Conservation (phyloP, 2,888 invertebrate genomes). For the Hydrotaea cyrtoneurina region DNA sequence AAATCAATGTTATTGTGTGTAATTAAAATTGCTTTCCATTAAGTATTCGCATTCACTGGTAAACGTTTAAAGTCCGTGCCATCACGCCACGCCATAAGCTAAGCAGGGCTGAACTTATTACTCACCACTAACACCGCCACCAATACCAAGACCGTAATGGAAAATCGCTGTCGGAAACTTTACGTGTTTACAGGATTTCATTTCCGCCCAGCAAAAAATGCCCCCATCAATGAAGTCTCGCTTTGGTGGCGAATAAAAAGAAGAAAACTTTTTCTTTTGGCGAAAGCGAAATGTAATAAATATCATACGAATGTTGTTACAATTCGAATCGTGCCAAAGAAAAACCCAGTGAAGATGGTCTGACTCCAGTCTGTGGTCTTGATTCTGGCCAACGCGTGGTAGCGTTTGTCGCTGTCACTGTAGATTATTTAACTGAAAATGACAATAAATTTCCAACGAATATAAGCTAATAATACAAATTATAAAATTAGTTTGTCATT, state of each 20-base stretch:
- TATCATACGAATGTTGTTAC: not conserved
- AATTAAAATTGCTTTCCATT: not conserved
- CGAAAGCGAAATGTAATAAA: slow-evolving; percentile 8
- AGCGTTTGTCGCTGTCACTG: not conserved
- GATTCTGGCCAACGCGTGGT: not conserved
- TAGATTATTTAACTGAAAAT: slow-evolving; percentile 19
- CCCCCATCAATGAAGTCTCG: not conserved
- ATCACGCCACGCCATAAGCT: not conserved
- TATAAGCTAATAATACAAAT: slow-evolving; percentile 71
- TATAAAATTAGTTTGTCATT: slow-evolving; percentile 72
- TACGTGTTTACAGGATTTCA: slow-evolving; percentile 1
- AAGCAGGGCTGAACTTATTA: not conserved
- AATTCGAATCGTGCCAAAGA: not conserved
- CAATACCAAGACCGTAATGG: not conserved
- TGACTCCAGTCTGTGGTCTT: not conserved
- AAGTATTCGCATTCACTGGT: not conserved
- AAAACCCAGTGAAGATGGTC: not conserved
- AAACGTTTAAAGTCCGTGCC: not conserved
- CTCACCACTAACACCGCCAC: not conserved
- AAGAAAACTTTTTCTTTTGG: not conserved
- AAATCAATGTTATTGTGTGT: not conserved
- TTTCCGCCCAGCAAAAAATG: slow-evolving; percentile 6
- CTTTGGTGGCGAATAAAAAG: not conserved
- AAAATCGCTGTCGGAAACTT: slow-evolving; percentile 17
- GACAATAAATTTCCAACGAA: slow-evolving; percentile 67